Base-by-base conservation (phyloP, 1,140 invertebrate genomes). In the Drosophila truncata region DNA sequence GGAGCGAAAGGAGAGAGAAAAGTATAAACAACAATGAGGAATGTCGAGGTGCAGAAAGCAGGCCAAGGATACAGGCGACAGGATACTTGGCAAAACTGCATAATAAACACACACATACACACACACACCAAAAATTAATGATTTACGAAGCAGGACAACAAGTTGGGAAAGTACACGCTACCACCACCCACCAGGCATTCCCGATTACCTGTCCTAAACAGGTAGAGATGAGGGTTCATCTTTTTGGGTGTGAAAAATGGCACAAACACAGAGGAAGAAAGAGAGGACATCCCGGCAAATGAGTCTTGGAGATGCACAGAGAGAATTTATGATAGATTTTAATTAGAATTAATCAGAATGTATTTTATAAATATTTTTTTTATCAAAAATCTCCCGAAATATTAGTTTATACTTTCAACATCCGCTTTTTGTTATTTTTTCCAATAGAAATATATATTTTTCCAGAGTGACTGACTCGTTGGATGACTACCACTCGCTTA, bases 131-230 rank as follows among this genome's bases (percentile, higher is more conserved):
- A 59, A 85, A 69, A 85, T 81, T 84, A 85, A 84, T 86, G 82
- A 84, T 84, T 81, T 72, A 71, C 71, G 33, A 46, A 80, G 85
- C 55, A 23, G 42, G 6, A 42, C 49, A 79, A 87, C 83, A 87
- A 72, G 83, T 77, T 88, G 84, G 83, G 79, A 86, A 88, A 88
- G 60, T 83, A 74, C 82, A 74, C 82, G 71, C 71, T 72, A 62
- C 71, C 61, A 42, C 23, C 23, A 50, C 23, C 33, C 50, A 39
- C 18, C 31, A 14, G 18, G 25, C 1, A 52, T 14, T 23, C 13
- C 61, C 61, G 52, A 31, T 47, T 78, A 86, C 82, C 82, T 85
- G 82, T 25, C 31, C 57, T 20, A 41, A 10, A 70, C 82, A 84
- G 82, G 82, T 85, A 84, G 60, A 66, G 16, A 46, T 9, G 23